phyloP scores from a whole-genome alignment of 2,113 vertebrate genomes.

The Ictidomys tridecemlineatus region DNA sequence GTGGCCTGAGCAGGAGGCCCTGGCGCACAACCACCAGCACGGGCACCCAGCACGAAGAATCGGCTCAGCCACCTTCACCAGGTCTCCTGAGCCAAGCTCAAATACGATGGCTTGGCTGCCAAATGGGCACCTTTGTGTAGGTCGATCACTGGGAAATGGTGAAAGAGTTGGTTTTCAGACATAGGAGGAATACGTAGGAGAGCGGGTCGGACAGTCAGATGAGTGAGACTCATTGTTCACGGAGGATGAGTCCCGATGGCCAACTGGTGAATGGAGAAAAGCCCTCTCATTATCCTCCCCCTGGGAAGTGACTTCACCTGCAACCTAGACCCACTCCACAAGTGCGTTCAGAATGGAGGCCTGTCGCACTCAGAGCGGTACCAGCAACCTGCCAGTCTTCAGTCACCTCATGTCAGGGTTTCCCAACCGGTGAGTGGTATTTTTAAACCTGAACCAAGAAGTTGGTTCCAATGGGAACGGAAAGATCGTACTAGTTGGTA shows the following conservation, averaged over 20 bases:
- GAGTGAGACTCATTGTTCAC: background rate
- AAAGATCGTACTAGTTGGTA: background rate
- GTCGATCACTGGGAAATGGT: background rate
- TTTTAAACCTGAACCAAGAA: slow-evolving; percentile 43
- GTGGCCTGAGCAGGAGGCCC: background rate
- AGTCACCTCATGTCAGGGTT: background rate
- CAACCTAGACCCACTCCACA: background rate
- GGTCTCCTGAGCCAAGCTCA: background rate
- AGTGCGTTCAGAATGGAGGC: background rate
- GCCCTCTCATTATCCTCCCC: background rate
- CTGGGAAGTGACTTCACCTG: background rate
- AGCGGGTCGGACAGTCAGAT: background rate
- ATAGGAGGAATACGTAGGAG: background rate
- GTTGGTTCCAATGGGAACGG: background rate
- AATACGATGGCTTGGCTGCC: background rate
- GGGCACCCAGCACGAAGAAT: background rate
- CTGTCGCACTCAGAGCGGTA: background rate
- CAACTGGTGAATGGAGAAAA: background rate
- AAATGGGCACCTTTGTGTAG: background rate
- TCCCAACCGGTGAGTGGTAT: background rate
- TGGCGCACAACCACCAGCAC: background rate
- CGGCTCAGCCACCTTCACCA: background rate
- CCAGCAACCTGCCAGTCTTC: background rate
- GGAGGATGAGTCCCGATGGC: background rate
- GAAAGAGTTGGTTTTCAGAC: background rate